phyloP scores from a whole-genome alignment of 2,888 invertebrate species.

The Caenorhabditis sp. region DNA sequence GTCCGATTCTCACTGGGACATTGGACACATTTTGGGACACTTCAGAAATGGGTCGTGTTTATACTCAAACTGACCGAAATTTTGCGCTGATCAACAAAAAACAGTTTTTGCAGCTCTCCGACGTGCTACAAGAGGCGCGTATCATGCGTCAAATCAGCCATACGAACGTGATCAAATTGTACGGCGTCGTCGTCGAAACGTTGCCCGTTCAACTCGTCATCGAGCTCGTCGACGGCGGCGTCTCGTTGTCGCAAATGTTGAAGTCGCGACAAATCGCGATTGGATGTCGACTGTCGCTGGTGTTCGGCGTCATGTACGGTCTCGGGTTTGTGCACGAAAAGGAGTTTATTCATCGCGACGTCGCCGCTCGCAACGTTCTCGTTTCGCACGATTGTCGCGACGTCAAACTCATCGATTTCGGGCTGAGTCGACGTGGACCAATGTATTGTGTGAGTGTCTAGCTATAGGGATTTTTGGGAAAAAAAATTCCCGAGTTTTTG shows the following conservation, averaged over 20 bases:
- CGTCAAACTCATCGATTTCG: slow-evolving; percentile 33
- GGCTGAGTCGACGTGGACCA: slow-evolving; percentile 11
- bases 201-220: slow-evolving; percentile 21
- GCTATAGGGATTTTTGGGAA: neutral
- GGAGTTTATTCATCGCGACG: slow-evolving; percentile 26
- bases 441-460: slow-evolving; percentile 6
- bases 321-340: slow-evolving; percentile 14
- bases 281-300: slow-evolving; percentile 12
- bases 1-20: too few species aligned
- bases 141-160: slow-evolving; percentile 18
- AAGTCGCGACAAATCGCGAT: slow-evolving; percentile 6
- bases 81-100: neutral
- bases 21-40: too few species aligned
- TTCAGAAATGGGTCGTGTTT: too few species aligned
- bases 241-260: slow-evolving; percentile 8
- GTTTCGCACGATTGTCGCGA: slow-evolving; percentile 14
- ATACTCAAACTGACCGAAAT: too few species aligned
- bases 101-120: neutral
- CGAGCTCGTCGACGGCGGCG: slow-evolving; percentile 19
- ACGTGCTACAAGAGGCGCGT: slow-evolving; percentile 21
- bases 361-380: slow-evolving; percentile 33
- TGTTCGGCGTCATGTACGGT: slow-evolving; percentile 20
- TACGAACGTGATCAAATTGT: slow-evolving; percentile 15
- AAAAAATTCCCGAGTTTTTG: neutral
- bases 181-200: slow-evolving; percentile 28